Base-by-base conservation (phyloP, 2,797 vertebrate species). In the Limnodromus scolopaceus region DNA sequence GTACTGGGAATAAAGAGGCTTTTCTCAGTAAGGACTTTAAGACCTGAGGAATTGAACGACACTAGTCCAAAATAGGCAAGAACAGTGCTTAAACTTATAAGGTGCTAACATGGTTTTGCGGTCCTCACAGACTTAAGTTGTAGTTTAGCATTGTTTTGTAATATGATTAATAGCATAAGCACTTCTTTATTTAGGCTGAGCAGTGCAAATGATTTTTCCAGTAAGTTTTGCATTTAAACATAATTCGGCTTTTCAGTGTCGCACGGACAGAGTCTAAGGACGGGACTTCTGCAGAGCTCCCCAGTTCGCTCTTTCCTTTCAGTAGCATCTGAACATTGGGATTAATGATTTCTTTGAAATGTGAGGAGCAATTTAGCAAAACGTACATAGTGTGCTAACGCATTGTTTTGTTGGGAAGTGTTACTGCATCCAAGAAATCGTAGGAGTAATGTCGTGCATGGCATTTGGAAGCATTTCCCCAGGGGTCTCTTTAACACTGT, bases 21-120 rank as follows among this genome's bases (percentile, higher is more conserved):
- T 96, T 96, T 95, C 68, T 72, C 71, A n/a, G 28, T 95, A 79
- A 86, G 32, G 63, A 38, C 70, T 91, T 94, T 60, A 93, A 79
- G 74, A 71, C 69, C 69, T 36, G 58, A 91, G 57, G 54, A 94
- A 86, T 0, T 74, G 85, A 92, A 76, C 0, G 0, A 22, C 65
- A 41, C 27, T 61, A 66, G 36, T 28, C 63, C 41, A 17, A 69
- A 95, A 41, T 36, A 46, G 68, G 55, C 76, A 94, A 84, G 63
- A 90, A 64, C 48, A 81, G 20, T 74, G 43, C 51, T 92, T 86
- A 68, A 38, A 83, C 51, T 86, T 88, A 20, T 0, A 53, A 60
- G 34, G 54, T 36, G 28, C 53, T 92, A 65, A 79, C 20, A 22
- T 0, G 3, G 14, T 77, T 94, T 84, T 6, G 5, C n/a, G 58